phyloP scores from a whole-genome alignment of 2,113 vertebrate genomes.

The Turnix velox region DNA sequence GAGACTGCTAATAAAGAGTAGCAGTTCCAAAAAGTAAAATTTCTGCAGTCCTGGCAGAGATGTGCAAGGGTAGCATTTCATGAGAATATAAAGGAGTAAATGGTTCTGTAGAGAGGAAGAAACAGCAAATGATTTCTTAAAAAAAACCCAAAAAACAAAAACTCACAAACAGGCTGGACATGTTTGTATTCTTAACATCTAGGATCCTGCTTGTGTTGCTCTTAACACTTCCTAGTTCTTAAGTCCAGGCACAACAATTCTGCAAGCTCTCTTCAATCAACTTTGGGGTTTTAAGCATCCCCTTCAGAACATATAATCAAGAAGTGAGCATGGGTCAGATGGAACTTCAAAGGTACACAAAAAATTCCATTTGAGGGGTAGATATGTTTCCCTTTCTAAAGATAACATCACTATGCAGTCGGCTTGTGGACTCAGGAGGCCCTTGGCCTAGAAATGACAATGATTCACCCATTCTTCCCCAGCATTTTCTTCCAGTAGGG shows the following conservation, averaged over 20 bases:
- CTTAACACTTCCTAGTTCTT: neutral
- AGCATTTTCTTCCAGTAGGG: neutral
- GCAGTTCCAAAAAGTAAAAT: neutral
- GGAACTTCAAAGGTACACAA: neutral
- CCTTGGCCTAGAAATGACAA: neutral
- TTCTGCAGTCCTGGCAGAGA: neutral
- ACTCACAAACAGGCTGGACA: neutral
- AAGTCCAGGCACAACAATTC: neutral
- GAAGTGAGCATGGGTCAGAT: neutral
- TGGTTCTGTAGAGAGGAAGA: neutral
- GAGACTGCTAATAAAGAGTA: neutral
- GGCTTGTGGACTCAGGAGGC: neutral
- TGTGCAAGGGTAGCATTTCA: neutral
- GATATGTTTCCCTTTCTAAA: neutral
- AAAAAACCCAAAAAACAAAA: neutral
- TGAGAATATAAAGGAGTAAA: neutral
- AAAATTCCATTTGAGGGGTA: neutral
- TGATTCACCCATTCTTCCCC: neutral
- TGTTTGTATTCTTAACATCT: neutral
- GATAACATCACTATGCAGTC: neutral
- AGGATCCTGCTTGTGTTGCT: neutral
- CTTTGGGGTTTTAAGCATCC: neutral
- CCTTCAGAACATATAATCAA: neutral
- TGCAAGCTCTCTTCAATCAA: neutral
- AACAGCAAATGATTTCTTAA: neutral